Evolutionary conservation across 30 jellyfish, hydroid and myxozoan genomes (phyloP).

Genomic region (Pelagia noctiluca): DNA sequence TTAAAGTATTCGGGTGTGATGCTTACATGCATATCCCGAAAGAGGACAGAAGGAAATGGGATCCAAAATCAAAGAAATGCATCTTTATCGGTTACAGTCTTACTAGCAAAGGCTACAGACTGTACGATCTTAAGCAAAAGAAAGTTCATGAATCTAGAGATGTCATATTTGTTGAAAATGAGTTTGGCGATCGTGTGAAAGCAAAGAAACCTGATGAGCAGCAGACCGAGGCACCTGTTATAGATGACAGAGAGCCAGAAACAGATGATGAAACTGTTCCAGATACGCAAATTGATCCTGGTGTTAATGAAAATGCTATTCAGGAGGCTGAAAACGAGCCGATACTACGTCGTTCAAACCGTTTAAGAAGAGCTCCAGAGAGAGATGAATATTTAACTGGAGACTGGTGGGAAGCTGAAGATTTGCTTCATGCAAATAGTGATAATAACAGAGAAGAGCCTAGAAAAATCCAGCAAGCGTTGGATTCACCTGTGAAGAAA

Average conservation of each 20-base stretch:
- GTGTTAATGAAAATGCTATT: slow-evolving; percentile 3
- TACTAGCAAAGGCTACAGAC: neutral
- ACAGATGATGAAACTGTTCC: slow-evolving; percentile 23
- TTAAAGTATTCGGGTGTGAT: slow-evolving; percentile 51
- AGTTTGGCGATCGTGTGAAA: neutral
- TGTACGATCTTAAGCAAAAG: neutral
- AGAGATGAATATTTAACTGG: slow-evolving; percentile 30
- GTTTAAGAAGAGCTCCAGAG: slow-evolving; percentile 28
- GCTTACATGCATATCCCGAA: slow-evolving; percentile 30
- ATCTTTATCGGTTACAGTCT: neutral
- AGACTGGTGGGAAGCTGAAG: slow-evolving; percentile 13
- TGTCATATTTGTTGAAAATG: neutral
- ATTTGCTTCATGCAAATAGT: slow-evolving; percentile 1
- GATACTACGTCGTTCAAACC: slow-evolving; percentile 32
- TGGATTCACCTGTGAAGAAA: slow-evolving; percentile 10
- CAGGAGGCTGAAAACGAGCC: slow-evolving; percentile 16
- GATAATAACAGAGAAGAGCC: slow-evolving; percentile 30
- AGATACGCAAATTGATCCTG: neutral
- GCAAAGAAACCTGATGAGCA: neutral
- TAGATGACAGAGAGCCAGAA: neutral
- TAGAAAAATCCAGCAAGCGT: slow-evolving; percentile 23
- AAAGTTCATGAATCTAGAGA: neutral
- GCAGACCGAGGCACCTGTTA: neutral
- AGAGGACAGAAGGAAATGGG: neutral
- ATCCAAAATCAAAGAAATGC: neutral